These are phyloP conservation scores for Chydorus sphaericus DNA, from an alignment of 2,888 invertebrate species.

Conservation along the genomic window DNA sequence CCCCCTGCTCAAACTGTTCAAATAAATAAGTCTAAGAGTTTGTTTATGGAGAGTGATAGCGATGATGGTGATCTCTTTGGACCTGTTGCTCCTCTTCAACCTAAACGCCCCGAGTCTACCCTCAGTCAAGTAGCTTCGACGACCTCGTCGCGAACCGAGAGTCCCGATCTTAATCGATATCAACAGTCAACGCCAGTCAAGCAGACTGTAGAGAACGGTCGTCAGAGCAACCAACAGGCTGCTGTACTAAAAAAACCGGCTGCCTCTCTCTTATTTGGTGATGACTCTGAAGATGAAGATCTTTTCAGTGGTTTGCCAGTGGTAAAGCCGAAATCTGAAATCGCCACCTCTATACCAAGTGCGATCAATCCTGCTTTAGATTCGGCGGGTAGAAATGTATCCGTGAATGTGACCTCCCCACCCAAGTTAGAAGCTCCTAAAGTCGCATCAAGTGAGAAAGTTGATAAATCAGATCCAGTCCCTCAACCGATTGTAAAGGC, in stretches of 20 bases:
- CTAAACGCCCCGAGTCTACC: not conserved
- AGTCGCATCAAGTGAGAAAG: too few species aligned
- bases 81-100: not conserved
- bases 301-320: not conserved
- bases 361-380: not conserved
- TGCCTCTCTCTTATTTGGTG: constrained; percentile 4
- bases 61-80: constrained; percentile 10
- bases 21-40: not conserved
- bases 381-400: not conserved
- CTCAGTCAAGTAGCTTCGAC: not conserved
- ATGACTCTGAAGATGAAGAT: constrained; percentile 13
- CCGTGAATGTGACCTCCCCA: not conserved
- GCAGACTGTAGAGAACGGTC: not conserved
- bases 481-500: too few species aligned
- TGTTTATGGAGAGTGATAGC: constrained; percentile 3
- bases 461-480: too few species aligned
- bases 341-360: not conserved
- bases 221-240: not conserved
- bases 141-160: not conserved
- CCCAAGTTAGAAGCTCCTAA: too few species aligned
- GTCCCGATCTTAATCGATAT: not conserved
- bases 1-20: not conserved
- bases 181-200: not conserved
- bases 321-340: too few species aligned
- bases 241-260: not conserved